Evolutionary conservation across 2,113 vertebrate species (phyloP).

Genomic region (Tychaedon coryphoeus): DNA sequence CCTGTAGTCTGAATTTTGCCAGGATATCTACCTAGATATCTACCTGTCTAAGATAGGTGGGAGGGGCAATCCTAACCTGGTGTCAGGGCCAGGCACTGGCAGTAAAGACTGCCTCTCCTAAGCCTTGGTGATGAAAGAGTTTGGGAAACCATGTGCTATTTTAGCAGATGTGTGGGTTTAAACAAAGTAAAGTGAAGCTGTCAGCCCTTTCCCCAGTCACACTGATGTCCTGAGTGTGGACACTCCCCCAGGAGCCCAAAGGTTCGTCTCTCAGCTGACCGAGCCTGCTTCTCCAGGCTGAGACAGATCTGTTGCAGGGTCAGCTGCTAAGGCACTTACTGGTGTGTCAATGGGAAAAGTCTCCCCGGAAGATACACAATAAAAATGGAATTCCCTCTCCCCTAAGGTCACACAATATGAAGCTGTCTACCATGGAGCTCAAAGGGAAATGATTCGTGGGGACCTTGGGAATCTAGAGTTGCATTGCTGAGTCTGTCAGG

Average conservation of each 20-base stretch:
- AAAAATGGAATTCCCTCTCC: background rate
- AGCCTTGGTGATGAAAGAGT: background rate
- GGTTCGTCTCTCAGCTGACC: background rate
- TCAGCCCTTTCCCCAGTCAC: background rate
- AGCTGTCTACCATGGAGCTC: background rate
- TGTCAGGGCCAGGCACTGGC: background rate
- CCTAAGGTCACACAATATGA: background rate
- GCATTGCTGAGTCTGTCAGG: accelerated
- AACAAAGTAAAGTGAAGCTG: background rate
- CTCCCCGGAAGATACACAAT: background rate
- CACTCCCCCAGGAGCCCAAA: background rate
- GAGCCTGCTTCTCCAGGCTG: background rate
- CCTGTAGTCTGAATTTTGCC: background rate
- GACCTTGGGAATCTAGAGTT: background rate
- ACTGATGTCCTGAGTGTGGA: background rate
- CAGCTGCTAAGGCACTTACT: background rate
- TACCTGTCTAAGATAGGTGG: background rate
- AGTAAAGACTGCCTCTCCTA: background rate
- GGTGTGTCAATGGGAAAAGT: background rate
- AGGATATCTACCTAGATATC: background rate
- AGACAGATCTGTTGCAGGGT: background rate
- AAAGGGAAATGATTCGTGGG: background rate
- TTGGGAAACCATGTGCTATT: background rate
- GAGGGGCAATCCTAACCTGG: background rate
- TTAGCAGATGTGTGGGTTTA: background rate